Conservation (phyloP, 2,797 vertebrate genomes). For the Sebastes baramenuke region DNA sequence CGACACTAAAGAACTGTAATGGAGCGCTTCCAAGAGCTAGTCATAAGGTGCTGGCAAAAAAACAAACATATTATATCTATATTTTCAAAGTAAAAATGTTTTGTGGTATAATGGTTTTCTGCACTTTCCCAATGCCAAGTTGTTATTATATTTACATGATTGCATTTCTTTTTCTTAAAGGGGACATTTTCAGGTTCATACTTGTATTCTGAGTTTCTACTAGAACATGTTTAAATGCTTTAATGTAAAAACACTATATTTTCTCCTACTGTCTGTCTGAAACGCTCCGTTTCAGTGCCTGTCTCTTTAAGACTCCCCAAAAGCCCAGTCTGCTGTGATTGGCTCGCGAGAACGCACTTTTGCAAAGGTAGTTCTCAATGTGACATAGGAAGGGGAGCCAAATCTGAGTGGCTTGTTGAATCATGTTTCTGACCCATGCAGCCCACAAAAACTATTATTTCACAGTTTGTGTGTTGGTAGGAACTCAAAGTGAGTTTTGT, state of each 20-base stretch:
- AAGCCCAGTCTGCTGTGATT: neutral
- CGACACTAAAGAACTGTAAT: constrained; percentile 7
- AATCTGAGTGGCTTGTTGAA: neutral
- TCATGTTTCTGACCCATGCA: neutral
- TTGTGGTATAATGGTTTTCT: constrained; percentile 2
- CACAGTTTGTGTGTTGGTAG: neutral
- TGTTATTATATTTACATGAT: neutral
- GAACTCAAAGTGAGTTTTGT: neutral
- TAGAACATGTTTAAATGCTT: neutral
- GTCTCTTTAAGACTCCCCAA: too few relatives aligned
- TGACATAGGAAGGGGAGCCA: neutral
- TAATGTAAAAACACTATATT: neutral
- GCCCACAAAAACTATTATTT: neutral
- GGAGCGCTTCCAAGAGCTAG: constrained; percentile 6
- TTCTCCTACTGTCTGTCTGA: neutral
- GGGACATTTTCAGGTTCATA: neutral
- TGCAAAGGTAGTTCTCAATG: neutral
- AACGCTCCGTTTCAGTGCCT: neutral
- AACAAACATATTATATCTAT: neutral
- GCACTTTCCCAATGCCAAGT: neutral
- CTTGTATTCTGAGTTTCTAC: neutral
- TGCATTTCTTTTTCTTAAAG: neutral
- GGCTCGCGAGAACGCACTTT: neutral
- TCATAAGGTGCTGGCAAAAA: neutral
- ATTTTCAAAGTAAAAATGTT: constrained; percentile 8